phyloP scores from a whole-genome alignment of 1,140 invertebrate genomes.

The Sarcophaga bullata region DNA sequence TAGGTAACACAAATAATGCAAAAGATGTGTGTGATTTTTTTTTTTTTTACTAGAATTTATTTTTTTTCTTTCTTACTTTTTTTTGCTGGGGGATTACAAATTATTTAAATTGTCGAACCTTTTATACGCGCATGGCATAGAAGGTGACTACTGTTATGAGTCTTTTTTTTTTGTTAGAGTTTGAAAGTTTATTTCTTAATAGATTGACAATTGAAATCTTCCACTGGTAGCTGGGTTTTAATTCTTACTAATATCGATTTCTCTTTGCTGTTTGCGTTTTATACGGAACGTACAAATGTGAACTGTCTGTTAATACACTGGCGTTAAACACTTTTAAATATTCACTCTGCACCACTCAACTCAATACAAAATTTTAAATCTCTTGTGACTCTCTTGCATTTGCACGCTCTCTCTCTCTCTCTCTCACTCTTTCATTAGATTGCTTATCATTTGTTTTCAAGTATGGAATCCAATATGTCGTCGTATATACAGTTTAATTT shows the following conservation, averaged over 20 bases:
- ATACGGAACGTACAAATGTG: conserved; percentile 48
- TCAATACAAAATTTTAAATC: background rate
- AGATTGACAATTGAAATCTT: conserved; percentile 37
- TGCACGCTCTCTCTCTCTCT: background rate
- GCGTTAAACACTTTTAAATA: conserved; percentile 62
- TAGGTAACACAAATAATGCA: background rate
- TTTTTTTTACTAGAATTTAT: conserved; percentile 30
- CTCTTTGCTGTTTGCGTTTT: conserved; percentile 40
- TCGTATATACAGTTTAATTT: background rate
- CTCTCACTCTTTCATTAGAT: background rate
- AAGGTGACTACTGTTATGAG: conserved; percentile 70
- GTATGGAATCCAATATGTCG: conserved; percentile 24
- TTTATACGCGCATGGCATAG: conserved; percentile 92
- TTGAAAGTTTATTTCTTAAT: background rate
- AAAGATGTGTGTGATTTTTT: background rate
- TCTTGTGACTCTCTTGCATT: background rate
- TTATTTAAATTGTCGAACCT: conserved; percentile 66
- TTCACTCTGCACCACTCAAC: conserved; percentile 28
- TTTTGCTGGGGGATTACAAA: conserved; percentile 28
- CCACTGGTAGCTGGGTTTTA: background rate
- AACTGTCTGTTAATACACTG: conserved; percentile 51
- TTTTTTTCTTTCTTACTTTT: conserved; percentile 25
- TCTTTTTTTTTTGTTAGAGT: background rate
- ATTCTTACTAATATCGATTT: conserved; percentile 25
- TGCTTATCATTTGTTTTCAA: background rate